A percentile compares a stretch with the other conserved stretches of the same genome.
These are phyloP conservation scores for Hypselothyrea guttata DNA, from an alignment of 2,888 invertebrate species.

Conservation along the genomic window DNA sequence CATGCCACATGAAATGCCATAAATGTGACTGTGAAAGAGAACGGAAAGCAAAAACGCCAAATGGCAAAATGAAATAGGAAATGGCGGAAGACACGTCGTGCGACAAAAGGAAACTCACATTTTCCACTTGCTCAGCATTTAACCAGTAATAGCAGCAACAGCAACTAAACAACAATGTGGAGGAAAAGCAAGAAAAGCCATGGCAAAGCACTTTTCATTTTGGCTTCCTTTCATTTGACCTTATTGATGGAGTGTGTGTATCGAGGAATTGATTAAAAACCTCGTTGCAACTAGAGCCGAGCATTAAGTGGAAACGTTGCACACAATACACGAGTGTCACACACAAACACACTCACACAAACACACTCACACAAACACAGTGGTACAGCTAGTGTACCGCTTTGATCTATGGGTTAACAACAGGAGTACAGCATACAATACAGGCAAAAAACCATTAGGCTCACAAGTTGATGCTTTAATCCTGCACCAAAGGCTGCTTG, in stretches of 20 bases:
- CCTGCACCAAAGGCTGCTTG: slow-evolving; percentile 41
- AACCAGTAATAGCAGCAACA: slow-evolving; percentile 29
- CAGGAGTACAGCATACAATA: not conserved
- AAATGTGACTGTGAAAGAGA: slow-evolving; percentile 22
- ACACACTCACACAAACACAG: not conserved
- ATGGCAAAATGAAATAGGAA: slow-evolving; percentile 50
- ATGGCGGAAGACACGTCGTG: slow-evolving; percentile 35
- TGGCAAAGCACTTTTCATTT: slow-evolving; percentile 47
- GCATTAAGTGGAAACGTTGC: slow-evolving; percentile 48
- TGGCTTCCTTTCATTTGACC: slow-evolving; percentile 28
- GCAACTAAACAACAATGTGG: slow-evolving; percentile 12
- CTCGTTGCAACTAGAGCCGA: slow-evolving; percentile 23
- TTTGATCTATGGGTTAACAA: slow-evolving; percentile 35
- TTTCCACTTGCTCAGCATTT: slow-evolving; percentile 65
- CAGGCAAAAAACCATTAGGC: slow-evolving; percentile 33
- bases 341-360: slow-evolving; percentile 3
- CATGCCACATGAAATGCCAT: slow-evolving; percentile 22
- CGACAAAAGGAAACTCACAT: slow-evolving; percentile 57
- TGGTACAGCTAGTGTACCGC: slow-evolving; percentile 18
- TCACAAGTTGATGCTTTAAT: slow-evolving; percentile 74
- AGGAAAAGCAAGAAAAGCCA: slow-evolving; percentile 13
- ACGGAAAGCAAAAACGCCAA: slow-evolving; percentile 38
- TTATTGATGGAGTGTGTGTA: slow-evolving; percentile 56
- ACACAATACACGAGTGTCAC: slow-evolving; percentile 15
- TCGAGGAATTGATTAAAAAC: slow-evolving; percentile 70